Base-by-base conservation (phyloP, 2,113 vertebrate species). In the Argyrosomus japonicus region DNA sequence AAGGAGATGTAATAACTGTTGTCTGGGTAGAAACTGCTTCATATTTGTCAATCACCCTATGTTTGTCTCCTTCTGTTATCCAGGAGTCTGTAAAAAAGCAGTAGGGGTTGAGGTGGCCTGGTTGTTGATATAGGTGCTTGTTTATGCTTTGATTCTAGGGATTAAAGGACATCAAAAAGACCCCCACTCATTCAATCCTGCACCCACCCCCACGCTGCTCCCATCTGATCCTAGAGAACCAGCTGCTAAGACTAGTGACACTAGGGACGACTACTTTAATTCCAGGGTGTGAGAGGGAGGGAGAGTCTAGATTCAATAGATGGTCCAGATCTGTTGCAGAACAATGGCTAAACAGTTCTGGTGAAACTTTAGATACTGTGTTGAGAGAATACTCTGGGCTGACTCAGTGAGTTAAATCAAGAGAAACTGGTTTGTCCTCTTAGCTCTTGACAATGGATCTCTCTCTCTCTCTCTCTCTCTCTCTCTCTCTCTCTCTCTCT, bases 141-240 rank as follows among this genome's bases (percentile, higher is more conserved):
- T 88, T 93, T 88, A 85, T 83, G 85, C 87, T 93, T 90, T 93
- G 89, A 89, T 91, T 89, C 32, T 7, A 32, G 68, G 87, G 93
- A 93, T 94, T 93, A 95, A 83, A 91, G 88, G 75, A 93, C 93
- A 91, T 89, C 86, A 92, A 90, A 92, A 87, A 90, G 65, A 82
- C 84, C 82, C 79, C 86, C 48, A 75, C 62, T 81, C 76, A 82
- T 82, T 73, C 71, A 84, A 67, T 58, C 78, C 80, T 21, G 7
- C 17, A 69, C 85, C 87, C 81, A 8, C 14, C 69, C 68, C 56
- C 73, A 29, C 47, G 25, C 75, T 58, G 63, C 67, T 84, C 53
- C 79, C 70, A 85, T 57, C 88, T 85, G 79, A 90, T 89, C 91
- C 68, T 60, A 84, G 75, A 75, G 84, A 86, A 82, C 87, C 93